Percentiles rank a stretch among this genome's conserved stretches.
Evolutionary conservation across 2,888 invertebrate genomes (phyloP).

Genomic region (Eupithecia insigniata): DNA sequence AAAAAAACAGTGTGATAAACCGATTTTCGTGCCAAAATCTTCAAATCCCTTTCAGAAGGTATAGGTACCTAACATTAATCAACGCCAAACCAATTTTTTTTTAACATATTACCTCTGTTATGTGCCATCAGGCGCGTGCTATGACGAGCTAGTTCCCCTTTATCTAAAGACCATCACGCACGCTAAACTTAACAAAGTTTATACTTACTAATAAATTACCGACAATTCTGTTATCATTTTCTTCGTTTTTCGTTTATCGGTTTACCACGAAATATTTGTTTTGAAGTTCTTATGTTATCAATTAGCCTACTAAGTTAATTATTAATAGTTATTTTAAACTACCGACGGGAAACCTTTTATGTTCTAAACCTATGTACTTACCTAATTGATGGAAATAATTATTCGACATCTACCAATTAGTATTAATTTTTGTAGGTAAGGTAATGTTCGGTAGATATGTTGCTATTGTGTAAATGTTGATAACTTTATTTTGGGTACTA

Average conservation of each 20-base stretch:
- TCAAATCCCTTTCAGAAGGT: too few species aligned
- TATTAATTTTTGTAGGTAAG: neutral
- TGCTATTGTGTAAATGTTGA: neutral
- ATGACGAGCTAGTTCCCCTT: too few species aligned
- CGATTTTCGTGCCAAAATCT: too few species aligned
- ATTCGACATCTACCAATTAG: neutral
- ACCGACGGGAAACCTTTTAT: neutral
- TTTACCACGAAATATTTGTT: slow-evolving; percentile 1
- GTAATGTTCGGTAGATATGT: neutral
- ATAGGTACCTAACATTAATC: too few species aligned
- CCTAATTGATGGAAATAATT: neutral
- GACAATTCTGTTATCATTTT: too few species aligned
- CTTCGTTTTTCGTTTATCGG: neutral
- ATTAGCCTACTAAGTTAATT: neutral
- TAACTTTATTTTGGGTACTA: neutral
- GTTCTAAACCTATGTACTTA: neutral
- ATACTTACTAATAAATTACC: too few species aligned
- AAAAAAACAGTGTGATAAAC: too few species aligned
- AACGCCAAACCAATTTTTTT: too few species aligned
- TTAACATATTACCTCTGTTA: too few species aligned
- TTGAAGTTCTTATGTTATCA: slow-evolving; percentile 4
- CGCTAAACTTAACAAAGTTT: neutral
- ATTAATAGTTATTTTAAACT: neutral
- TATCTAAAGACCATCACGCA: neutral
- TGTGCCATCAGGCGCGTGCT: too few species aligned